A percentile compares a stretch with the other conserved stretches of the same genome.
Conservation (phyloP, 2,888 invertebrate species). For the Marronus borbonicus region DNA sequence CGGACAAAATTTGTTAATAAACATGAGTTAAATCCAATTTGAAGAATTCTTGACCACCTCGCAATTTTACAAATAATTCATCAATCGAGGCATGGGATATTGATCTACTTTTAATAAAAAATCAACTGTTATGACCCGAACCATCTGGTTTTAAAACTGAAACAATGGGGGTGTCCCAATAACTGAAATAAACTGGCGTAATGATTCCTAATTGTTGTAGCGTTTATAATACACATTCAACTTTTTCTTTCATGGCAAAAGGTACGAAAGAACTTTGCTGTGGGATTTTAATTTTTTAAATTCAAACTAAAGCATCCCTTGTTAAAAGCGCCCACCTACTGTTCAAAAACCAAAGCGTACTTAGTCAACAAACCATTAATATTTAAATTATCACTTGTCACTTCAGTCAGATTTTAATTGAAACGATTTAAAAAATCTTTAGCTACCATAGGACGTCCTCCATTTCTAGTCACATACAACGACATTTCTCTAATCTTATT, state of each 20-base stretch:
- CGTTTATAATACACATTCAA: slow-evolving; percentile 39
- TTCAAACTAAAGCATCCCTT: slow-evolving; percentile 39
- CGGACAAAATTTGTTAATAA: slow-evolving; percentile 39
- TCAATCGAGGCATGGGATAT: slow-evolving; percentile 59
- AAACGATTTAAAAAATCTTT: slow-evolving; percentile 37
- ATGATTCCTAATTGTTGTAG: slow-evolving; percentile 37
- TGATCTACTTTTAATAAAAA: slow-evolving; percentile 53
- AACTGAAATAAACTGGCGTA: slow-evolving; percentile 35
- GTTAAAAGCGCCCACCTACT: slow-evolving; percentile 48
- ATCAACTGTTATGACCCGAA: slow-evolving; percentile 54
- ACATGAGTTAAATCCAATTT: slow-evolving; percentile 55
- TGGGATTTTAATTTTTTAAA: slow-evolving; percentile 18
- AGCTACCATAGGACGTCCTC: slow-evolving; percentile 45
- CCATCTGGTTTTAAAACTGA: neutral
- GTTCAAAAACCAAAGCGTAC: slow-evolving; percentile 41
- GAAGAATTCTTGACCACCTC: slow-evolving; percentile 54
- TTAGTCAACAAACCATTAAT: slow-evolving; percentile 11
- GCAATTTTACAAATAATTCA: slow-evolving; percentile 57
- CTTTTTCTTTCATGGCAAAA: slow-evolving; percentile 44
- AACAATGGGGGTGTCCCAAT: slow-evolving; percentile 41
- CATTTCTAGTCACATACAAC: slow-evolving; percentile 47
- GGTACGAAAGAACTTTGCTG: slow-evolving; percentile 46
- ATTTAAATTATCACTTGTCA: neutral
- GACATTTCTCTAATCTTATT: neutral
- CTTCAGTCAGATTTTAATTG: neutral